phyloP scores from a whole-genome alignment of 2,888 invertebrate genomes.

The Leptothorax acervorum region DNA sequence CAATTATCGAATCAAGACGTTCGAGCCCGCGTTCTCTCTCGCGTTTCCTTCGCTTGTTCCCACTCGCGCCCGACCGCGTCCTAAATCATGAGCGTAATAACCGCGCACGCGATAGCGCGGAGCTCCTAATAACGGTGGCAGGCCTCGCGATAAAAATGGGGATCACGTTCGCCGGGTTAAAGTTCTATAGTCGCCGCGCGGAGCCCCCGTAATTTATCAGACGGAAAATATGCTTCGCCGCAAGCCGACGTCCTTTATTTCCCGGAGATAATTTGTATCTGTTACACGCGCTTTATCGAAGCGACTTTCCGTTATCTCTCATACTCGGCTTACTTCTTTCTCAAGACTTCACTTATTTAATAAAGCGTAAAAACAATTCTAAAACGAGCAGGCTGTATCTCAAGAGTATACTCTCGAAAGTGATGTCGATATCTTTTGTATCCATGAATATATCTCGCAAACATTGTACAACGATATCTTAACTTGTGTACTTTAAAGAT shows the following conservation, averaged over 20 bases:
- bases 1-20: conserved; percentile 53
- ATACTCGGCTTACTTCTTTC: not conserved
- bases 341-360: not conserved
- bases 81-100: conserved; percentile 56
- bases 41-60: conserved; percentile 3
- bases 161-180: conserved; percentile 47
- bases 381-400: not conserved
- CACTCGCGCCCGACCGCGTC: conserved; percentile 29
- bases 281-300: conserved; percentile 31
- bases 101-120: conserved; percentile 36
- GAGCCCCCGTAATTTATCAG: conserved; percentile 45
- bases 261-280: conserved; percentile 46
- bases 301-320: not conserved
- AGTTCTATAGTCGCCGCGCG: conserved; percentile 51
- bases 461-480: not conserved
- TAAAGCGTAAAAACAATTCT: not conserved
- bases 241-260: conserved; percentile 42
- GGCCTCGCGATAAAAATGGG: conserved; percentile 52
- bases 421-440: not conserved
- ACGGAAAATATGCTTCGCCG: conserved; percentile 50
- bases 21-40: not conserved
- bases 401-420: not conserved
- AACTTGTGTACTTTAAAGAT: not conserved
- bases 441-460: not conserved
- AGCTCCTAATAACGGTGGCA: conserved; percentile 41